Conservation (phyloP, 2,113 vertebrate genomes). For the Lethenteron camtschaticum region DNA sequence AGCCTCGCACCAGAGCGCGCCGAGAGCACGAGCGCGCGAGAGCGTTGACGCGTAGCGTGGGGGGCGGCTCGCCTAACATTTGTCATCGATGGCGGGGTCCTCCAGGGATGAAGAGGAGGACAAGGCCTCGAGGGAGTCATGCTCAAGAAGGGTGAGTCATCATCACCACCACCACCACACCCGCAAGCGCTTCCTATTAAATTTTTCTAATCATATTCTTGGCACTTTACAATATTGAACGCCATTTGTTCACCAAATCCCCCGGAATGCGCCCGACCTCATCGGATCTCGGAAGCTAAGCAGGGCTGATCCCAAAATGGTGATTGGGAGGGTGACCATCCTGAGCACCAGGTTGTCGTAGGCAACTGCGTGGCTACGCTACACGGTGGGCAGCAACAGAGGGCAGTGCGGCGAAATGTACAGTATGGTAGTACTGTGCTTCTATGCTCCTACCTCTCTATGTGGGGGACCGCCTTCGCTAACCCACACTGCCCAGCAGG, state of each 20-base stretch:
- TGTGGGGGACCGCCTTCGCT: no score
- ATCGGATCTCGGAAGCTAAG: neutral
- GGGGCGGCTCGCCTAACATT: no score
- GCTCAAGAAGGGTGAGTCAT: slow-evolving; percentile 48
- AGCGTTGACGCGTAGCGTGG: neutral
- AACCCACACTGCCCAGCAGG: no score
- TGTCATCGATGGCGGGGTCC: slow-evolving; percentile 7
- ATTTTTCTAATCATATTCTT: neutral
- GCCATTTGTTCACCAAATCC: neutral
- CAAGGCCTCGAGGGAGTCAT: slow-evolving; percentile 54
- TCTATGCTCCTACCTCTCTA: no score
- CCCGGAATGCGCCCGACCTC: no score
- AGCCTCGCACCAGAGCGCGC: neutral
- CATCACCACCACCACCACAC: no score
- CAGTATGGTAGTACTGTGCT: no score
- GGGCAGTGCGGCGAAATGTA: no score
- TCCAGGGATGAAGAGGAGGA: slow-evolving; percentile 56
- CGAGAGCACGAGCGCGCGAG: neutral
- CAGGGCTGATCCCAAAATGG: neutral
- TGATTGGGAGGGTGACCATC: no score
- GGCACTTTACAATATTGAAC: neutral
- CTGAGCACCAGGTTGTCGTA: no score
- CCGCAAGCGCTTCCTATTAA: slow-evolving; percentile 18
- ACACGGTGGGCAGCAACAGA: no score
- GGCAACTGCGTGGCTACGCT: no score